phyloP scores from a whole-genome alignment of 2,113 vertebrate genomes.

The Neotoma lepida region DNA sequence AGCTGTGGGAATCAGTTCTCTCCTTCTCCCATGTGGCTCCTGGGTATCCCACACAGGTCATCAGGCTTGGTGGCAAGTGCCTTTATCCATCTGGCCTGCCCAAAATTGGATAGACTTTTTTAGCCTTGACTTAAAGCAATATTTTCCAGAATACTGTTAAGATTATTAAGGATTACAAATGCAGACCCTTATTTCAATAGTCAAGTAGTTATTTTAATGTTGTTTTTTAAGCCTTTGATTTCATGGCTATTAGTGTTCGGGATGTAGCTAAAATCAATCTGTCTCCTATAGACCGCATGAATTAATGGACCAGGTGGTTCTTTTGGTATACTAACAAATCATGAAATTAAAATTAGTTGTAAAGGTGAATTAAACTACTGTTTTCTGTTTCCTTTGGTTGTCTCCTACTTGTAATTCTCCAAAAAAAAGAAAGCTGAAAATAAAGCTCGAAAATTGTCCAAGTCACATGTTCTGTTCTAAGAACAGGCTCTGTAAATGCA shows the following conservation, averaged over 20 bases:
- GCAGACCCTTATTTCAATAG: constrained; percentile 16
- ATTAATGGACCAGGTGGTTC: neutral
- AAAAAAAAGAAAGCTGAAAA: neutral
- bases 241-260: neutral
- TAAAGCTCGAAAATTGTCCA: constrained; percentile 47
- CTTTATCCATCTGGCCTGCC: neutral
- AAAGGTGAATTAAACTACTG: constrained; percentile 20
- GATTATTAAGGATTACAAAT: neutral
- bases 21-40: neutral
- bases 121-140: neutral
- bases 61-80: neutral
- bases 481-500: neutral
- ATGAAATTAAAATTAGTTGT: neutral
- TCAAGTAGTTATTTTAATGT: constrained; percentile 31
- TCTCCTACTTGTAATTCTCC: neutral
- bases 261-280: neutral
- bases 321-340: constrained; percentile 12
- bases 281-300: neutral
- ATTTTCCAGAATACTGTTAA: neutral
- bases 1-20: neutral
- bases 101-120: neutral
- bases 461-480: neutral
- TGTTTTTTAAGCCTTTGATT: constrained; percentile 50
- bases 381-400: neutral
- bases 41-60: neutral